Percentiles rank a stretch among this genome's conserved stretches.
Conservation (phyloP, 2,113 vertebrate species). For the Phrynosoma platyrhinos region DNA sequence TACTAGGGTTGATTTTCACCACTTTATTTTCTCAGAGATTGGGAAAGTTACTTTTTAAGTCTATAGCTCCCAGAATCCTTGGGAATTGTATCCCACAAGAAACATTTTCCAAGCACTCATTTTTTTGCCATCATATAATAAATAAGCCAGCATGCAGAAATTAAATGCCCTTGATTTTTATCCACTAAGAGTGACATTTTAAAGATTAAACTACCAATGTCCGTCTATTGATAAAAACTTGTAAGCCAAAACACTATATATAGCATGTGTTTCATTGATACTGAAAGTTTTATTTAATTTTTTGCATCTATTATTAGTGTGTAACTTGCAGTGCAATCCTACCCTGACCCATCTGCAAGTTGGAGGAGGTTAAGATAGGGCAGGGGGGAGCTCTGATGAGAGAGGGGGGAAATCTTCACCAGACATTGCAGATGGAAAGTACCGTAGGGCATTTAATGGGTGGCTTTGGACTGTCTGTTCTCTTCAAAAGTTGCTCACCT, state of each 20-base stretch:
- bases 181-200: background rate
- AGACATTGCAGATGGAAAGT: background rate
- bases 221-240: background rate
- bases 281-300: background rate
- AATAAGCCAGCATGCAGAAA: background rate
- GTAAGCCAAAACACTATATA: background rate
- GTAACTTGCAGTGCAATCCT: background rate
- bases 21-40: conserved; percentile 9
- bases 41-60: too few relatives aligned
- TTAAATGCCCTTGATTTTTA: background rate
- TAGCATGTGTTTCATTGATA: background rate
- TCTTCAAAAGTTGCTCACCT: background rate
- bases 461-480: background rate
- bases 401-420: too few relatives aligned
- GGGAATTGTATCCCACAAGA: background rate
- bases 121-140: background rate
- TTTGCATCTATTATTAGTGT: background rate
- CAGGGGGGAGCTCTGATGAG: background rate
- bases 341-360: background rate
- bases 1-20: conserved; percentile 25
- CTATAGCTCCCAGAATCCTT: background rate
- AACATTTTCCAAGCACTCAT: too few relatives aligned
- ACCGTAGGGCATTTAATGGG: background rate
- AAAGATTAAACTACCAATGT: background rate
- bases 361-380: background rate